Base-by-base conservation (phyloP, 2,888 invertebrate genomes). In the Ditula angustiorana region DNA sequence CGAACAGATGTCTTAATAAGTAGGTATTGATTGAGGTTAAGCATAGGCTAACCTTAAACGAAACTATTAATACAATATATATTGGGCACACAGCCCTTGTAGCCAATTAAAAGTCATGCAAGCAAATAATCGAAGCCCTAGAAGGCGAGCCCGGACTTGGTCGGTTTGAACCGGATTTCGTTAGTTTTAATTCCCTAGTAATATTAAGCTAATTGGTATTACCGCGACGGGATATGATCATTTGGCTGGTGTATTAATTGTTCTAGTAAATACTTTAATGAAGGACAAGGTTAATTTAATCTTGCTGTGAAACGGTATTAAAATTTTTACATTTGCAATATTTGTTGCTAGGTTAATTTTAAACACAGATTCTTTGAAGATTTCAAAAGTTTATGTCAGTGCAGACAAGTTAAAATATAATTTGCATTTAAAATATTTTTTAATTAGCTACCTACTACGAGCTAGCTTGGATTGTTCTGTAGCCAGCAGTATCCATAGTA, bases 251-350 rank as follows among this genome's bases (percentile, higher is more conserved):
- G 62, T 26, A 52, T 53, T 66, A 66, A 66, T 62, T 62, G 58
- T 53, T 26, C 37, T 47, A 46, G 24, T 37, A 26, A 30, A 46
- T 50, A 28, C 16, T 57, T 73, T 67, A 79, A 79, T 76, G 70
- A 77, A 71, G 74, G 71, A 76, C 87, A 87, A 87, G 87, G 87
- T 82, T 82, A 78, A 69, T 70, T 73, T 72, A 73, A 69, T 44
- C 55, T 77, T 86, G 88, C 87, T 8, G 41, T 37, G 28, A 47
- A 56, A 46, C 47, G 28, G 49, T 11, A 37, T 23, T 41, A 1
- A 16, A 7, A 16, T 41, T 19, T 19, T 5, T 10, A 33, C 10
- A 19, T 13, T 13, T 13, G 10, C 1, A n/a, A 13, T 3, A 13
- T 7, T 13, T 2, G 13, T 4, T 35, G 1, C 35, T n/a, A n/a